A percentile compares a stretch with the other conserved stretches of the same genome.
phyloP scores from a whole-genome alignment of 1,140 invertebrate genomes.

The Pseudomyrmex concolor region DNA sequence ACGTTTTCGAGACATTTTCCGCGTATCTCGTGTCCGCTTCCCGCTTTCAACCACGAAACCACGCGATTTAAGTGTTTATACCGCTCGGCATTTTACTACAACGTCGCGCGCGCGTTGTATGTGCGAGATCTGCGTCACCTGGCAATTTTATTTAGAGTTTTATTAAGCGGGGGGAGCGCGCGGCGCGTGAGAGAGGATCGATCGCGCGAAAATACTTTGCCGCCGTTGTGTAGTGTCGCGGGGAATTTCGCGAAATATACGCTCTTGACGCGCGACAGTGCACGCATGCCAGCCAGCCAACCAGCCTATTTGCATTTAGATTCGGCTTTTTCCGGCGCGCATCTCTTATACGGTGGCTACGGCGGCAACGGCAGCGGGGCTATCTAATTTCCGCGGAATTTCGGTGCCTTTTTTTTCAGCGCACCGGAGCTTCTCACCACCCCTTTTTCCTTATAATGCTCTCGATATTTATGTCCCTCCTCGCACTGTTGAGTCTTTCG shows the following conservation, averaged over 20 bases:
- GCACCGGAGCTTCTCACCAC: conserved; percentile 19
- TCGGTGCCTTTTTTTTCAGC: conserved; percentile 55
- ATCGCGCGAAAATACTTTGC: conserved; percentile 67
- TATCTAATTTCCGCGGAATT: conserved; percentile 69
- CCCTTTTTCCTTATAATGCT: conserved; percentile 17
- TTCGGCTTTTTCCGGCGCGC: conserved; percentile 62
- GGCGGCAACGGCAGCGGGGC: background rate
- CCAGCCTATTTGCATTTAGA: conserved; percentile 70
- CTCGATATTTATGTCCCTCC: conserved; percentile 36
- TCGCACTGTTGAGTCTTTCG: background rate
- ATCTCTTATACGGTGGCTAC: conserved; percentile 1
- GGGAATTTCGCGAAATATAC: conserved; percentile 71
- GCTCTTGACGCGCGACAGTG: conserved; percentile 33
- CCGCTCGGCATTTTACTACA: background rate
- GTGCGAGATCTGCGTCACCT: background rate
- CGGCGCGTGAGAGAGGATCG: conserved; percentile 36
- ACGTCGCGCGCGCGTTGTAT: background rate
- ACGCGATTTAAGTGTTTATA: conserved; percentile 5
- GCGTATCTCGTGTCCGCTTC: conserved; percentile 3
- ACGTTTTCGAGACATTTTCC: conserved; percentile 14
- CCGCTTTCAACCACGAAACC: too few species aligned
- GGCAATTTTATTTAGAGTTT: conserved; percentile 66
- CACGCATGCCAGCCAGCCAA: conserved; percentile 31
- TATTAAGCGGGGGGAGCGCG: conserved; percentile 54
- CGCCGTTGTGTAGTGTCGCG: conserved; percentile 34